Evolutionary conservation across 2,113 vertebrate genomes (phyloP).

Genomic region (Tachysurus fulvidraco): DNA sequence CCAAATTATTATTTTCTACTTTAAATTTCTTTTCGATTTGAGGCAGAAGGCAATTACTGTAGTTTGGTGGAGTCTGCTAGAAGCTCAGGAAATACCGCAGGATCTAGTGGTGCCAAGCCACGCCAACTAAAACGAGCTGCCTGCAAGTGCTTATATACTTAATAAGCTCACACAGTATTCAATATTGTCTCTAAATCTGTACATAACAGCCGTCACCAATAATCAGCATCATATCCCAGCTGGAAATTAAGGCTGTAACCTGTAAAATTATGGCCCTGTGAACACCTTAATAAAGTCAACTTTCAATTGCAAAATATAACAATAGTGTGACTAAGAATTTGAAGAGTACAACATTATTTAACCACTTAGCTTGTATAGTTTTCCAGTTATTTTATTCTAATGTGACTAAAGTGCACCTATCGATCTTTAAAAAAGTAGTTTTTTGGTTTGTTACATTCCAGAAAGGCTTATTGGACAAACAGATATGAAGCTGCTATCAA

Average conservation of each 20-base stretch:
- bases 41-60: slow-evolving; percentile 7
- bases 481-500: not conserved
- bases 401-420: not conserved
- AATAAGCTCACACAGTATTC: not conserved
- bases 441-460: not conserved
- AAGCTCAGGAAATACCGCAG: slow-evolving; percentile 12
- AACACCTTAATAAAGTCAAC: not conserved
- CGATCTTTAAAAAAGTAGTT: not conserved
- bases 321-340: not conserved
- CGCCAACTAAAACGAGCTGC: not conserved
- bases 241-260: not conserved
- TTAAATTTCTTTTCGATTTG: not conserved
- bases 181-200: not conserved
- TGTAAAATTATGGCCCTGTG: not conserved
- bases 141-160: slow-evolving; percentile 9
- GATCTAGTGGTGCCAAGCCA: slow-evolving; percentile 5
- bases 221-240: not conserved
- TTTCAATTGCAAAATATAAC: too few species aligned
- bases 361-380: not conserved
- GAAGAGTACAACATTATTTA: not conserved
- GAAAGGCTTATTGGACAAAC: not conserved
- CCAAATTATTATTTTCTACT: not conserved
- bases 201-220: not conserved
- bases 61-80: slow-evolving; percentile 12
- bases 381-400: not conserved